phyloP scores from a whole-genome alignment of 2,888 invertebrate species.

The Atethmia centrago region DNA sequence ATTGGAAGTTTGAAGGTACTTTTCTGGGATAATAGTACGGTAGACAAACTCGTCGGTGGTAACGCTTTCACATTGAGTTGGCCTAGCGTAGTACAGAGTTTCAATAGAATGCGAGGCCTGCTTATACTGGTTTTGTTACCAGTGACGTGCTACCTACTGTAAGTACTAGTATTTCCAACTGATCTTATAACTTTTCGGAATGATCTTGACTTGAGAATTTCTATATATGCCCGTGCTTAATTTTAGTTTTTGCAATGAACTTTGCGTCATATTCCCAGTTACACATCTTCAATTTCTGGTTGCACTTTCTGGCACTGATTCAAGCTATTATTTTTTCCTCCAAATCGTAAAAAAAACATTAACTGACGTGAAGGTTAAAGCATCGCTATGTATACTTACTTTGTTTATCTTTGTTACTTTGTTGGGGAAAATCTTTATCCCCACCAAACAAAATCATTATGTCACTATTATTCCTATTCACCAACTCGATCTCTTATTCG shows the following conservation, averaged over 20 bases:
- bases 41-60: background rate
- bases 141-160: background rate
- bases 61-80: background rate
- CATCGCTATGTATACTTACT: background rate
- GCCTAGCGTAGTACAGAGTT: background rate
- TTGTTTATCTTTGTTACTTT: too few relatives aligned
- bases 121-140: background rate
- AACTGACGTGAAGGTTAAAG: conserved; percentile 6
- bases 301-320: conserved; percentile 29
- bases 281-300: background rate
- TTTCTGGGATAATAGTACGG: background rate
- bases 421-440: background rate
- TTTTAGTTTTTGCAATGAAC: background rate
- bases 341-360: conserved; percentile 6
- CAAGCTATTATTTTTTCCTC: conserved; percentile 8
- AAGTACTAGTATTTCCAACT: background rate
- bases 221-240: background rate
- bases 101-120: background rate
- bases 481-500: background rate
- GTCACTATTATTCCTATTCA: background rate
- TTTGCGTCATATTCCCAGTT: background rate
- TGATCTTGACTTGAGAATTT: background rate
- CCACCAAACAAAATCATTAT: background rate
- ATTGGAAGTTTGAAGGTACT: background rate
- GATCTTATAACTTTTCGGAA: background rate